Conservation (phyloP, 1,140 invertebrate species). For the Listronotus oregonensis region DNA sequence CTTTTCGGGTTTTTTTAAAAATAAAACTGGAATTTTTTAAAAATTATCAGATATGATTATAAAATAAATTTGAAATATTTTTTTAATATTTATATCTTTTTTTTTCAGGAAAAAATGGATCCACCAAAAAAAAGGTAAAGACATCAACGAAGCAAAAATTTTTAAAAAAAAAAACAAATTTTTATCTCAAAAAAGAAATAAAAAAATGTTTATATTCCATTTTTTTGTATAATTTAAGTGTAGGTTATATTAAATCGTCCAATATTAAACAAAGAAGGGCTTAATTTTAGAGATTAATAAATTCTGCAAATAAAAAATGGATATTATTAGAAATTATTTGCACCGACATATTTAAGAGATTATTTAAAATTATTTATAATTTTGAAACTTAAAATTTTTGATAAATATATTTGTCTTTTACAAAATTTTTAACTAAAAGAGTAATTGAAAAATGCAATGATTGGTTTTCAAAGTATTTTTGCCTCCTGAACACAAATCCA, state of each 20-base stretch:
- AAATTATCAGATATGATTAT: too few species aligned
- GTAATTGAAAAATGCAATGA: too few species aligned
- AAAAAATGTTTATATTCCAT: conserved; percentile 1
- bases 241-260: conserved; percentile 13
- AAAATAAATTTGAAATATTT: too few species aligned
- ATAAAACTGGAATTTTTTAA: too few species aligned
- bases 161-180: conserved; percentile 12
- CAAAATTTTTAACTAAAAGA: too few species aligned
- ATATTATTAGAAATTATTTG: not conserved
- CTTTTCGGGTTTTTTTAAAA: too few species aligned
- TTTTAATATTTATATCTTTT: conserved; percentile 4
- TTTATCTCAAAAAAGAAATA: conserved; percentile 1
- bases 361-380: too few species aligned
- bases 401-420: too few species aligned
- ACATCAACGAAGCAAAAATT: too few species aligned
- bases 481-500: too few species aligned
- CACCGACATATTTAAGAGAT: not conserved
- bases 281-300: conserved; percentile 19
- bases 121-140: conserved; percentile 44
- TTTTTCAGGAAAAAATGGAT: conserved; percentile 44
- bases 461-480: too few species aligned
- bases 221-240: conserved; percentile 18
- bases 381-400: too few species aligned
- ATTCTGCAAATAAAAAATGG: conserved; percentile 25
- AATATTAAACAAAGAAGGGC: conserved; percentile 12